phyloP scores from a whole-genome alignment of 2,888 invertebrate species.

The Pecten maximus region DNA sequence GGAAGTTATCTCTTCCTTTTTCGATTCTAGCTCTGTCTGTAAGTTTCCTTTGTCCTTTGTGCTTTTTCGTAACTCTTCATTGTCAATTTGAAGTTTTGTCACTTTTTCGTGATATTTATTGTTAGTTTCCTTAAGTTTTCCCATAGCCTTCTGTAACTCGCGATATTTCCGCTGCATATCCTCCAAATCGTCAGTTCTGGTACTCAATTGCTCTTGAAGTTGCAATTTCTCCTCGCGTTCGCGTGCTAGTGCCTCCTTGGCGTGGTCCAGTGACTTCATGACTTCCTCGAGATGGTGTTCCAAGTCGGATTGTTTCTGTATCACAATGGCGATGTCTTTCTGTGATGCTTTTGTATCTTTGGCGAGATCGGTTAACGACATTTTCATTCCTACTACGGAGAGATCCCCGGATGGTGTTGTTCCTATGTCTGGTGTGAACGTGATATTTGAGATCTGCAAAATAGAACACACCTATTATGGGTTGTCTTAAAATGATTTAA shows the following conservation, averaged over 20 bases:
- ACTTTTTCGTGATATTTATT: constrained; percentile 69
- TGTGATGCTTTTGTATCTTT: constrained; percentile 67
- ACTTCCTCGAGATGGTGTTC: constrained; percentile 67
- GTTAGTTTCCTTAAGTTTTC: constrained; percentile 65
- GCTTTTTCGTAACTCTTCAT: constrained; percentile 61
- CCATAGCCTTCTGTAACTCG: constrained; percentile 69
- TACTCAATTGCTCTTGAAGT: constrained; percentile 61
- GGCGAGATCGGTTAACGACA: constrained; percentile 64
- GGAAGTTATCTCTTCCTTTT: constrained; percentile 56
- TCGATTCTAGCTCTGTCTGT: constrained; percentile 61
- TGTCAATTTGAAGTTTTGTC: constrained; percentile 68
- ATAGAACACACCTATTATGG: not conserved
- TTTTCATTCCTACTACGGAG: constrained; percentile 65
- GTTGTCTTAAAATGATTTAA: no score
- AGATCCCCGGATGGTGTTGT: constrained; percentile 20
- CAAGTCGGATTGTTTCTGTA: constrained; percentile 65
- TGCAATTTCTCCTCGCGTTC: constrained; percentile 66
- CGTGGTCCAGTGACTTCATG: constrained; percentile 66
- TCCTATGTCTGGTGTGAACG: not conserved
- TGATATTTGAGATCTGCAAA: constrained; percentile 11
- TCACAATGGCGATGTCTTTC: constrained; percentile 62
- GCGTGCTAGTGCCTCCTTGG: constrained; percentile 66
- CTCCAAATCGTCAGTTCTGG: constrained; percentile 61
- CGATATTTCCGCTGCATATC: constrained; percentile 66
- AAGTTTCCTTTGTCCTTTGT: constrained; percentile 61